Percentiles rank a stretch among this genome's conserved stretches.
Evolutionary conservation across 2,113 vertebrate species (phyloP).

Genomic region (Tringa solitaria): DNA sequence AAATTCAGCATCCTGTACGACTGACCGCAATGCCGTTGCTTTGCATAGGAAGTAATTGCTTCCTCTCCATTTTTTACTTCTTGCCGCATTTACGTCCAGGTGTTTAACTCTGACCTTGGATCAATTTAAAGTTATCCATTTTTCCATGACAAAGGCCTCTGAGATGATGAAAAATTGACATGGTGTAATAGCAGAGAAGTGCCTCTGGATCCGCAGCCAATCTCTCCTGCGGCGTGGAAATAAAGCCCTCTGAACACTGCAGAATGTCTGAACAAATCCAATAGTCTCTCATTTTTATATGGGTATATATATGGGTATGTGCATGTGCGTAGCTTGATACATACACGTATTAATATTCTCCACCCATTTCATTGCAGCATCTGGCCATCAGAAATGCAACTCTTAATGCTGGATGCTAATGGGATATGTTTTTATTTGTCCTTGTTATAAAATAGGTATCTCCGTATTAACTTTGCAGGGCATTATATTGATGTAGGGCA

Average conservation of each 20-base stretch:
- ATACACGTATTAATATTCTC: neutral
- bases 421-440: conserved; percentile 66
- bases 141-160: neutral
- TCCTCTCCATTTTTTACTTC: neutral
- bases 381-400: conserved; percentile 18
- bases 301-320: neutral
- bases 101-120: conserved; percentile 49
- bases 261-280: conserved; percentile 6
- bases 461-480: conserved; percentile 47
- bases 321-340: neutral
- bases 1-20: neutral
- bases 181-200: conserved; percentile 29
- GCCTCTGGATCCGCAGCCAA: neutral
- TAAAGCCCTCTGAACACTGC: neutral
- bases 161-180: conserved; percentile 54
- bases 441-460: conserved; percentile 54
- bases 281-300: neutral
- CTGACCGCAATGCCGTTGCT: neutral
- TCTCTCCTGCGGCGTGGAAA: neutral
- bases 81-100: neutral
- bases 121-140: conserved; percentile 29
- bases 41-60: neutral
- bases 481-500: conserved; percentile 57
- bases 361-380: conserved; percentile 36
- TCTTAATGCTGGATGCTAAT: conserved; percentile 13